A percentile compares a stretch with the other conserved stretches of the same genome.
Evolutionary conservation across 2,113 vertebrate genomes (phyloP).

Genomic region (Otis tarda): DNA sequence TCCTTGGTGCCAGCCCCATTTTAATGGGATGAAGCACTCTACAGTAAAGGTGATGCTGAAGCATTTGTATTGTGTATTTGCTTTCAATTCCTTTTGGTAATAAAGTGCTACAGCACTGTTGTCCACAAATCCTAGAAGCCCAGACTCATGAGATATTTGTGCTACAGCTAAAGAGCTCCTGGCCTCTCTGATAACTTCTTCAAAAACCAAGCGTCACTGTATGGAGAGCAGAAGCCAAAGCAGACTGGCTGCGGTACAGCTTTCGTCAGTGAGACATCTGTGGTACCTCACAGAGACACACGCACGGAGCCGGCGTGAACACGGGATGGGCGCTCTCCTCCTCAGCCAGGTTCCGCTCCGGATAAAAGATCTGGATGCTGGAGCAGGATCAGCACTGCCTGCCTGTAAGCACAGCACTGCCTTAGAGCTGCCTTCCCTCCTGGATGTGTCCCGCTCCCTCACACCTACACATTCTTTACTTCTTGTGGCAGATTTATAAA

Average conservation of each 20-base stretch:
- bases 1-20: background rate
- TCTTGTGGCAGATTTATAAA: background rate
- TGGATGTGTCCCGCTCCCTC: background rate
- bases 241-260: background rate
- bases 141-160: background rate
- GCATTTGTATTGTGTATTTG: background rate
- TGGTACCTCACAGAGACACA: background rate
- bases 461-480: background rate
- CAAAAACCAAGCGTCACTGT: background rate
- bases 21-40: background rate
- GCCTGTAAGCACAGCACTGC: background rate
- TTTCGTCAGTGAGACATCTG: background rate
- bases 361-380: background rate
- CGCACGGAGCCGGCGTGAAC: fast-evolving
- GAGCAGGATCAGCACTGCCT: background rate
- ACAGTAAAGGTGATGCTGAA: background rate
- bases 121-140: background rate
- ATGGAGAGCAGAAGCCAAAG: background rate
- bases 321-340: background rate
- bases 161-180: background rate
- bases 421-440: background rate
- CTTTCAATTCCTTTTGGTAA: background rate
- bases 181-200: background rate
- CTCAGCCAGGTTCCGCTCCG: background rate
- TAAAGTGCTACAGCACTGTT: background rate